A percentile compares a stretch with the other conserved stretches of the same genome.
phyloP scores from a whole-genome alignment of 2,113 vertebrate genomes.

The Strigops habroptila region DNA sequence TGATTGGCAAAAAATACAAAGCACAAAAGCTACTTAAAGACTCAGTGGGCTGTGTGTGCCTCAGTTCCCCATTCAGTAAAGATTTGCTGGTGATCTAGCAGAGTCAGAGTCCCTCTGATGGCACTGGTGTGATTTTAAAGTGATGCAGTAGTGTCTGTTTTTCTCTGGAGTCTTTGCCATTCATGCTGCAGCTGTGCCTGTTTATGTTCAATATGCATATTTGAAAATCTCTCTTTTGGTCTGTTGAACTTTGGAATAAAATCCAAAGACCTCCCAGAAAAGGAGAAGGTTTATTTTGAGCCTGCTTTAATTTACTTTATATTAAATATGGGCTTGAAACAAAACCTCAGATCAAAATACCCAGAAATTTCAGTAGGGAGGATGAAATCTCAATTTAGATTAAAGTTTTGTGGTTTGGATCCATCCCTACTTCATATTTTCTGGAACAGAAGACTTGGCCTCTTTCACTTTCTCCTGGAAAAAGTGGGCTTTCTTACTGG shows the following conservation, averaged over 20 bases:
- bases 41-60: not conserved
- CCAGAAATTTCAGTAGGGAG: not conserved
- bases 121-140: not conserved
- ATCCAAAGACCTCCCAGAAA: not conserved
- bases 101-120: not conserved
- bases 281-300: not conserved
- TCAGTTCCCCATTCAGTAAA: not conserved
- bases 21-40: not conserved
- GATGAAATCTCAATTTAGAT: slow-evolving; percentile 1
- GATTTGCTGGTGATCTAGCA: not conserved
- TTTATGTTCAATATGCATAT: not conserved
- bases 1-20: not conserved
- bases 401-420: slow-evolving; percentile 28
- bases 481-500: not conserved
- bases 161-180: not conserved
- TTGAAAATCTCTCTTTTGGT: not conserved
- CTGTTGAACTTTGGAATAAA: not conserved
- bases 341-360: not conserved
- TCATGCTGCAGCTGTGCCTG: not conserved
- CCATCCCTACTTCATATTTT: not conserved
- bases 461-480: not conserved
- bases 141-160: not conserved
- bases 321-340: slow-evolving; percentile 18
- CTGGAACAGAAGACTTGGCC: not conserved
- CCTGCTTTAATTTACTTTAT: not conserved